Percentiles rank a stretch among this genome's conserved stretches.
These are phyloP conservation scores for Hemiscyllium ocellatum DNA, from an alignment of 2,113 vertebrate species.

Conservation along the genomic window DNA sequence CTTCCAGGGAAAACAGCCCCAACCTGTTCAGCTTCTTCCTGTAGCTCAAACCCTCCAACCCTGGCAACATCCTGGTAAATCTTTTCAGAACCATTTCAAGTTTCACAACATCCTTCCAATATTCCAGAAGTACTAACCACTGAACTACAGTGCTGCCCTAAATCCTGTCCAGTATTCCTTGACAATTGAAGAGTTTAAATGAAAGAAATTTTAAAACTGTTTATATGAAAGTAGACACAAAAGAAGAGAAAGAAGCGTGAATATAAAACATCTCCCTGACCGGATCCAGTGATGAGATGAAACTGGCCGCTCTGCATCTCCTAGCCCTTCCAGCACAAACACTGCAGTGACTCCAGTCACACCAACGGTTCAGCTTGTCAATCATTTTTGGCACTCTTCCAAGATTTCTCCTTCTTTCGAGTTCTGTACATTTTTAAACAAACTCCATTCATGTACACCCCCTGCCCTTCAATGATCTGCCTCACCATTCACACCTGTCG, in stretches of 20 bases:
- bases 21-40: too few species aligned
- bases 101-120: too few species aligned
- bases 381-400: neutral
- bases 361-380: neutral
- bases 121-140: too few species aligned
- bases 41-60: too few species aligned
- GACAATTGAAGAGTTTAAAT: neutral
- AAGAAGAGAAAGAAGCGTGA: neutral
- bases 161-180: neutral
- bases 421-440: neutral
- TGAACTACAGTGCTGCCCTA: too few species aligned
- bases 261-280: neutral
- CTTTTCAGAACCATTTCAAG: too few species aligned
- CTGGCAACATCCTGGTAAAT: too few species aligned
- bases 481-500: neutral
- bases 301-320: neutral
- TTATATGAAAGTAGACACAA: neutral
- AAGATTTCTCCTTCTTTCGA: neutral
- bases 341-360: neutral
- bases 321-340: neutral
- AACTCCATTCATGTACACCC: neutral
- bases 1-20: too few species aligned
- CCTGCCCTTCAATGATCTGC: neutral
- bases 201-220: neutral
- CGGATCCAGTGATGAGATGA: neutral